phyloP scores from a whole-genome alignment of 1,140 invertebrate genomes.

The Armadillidium nasatum region DNA sequence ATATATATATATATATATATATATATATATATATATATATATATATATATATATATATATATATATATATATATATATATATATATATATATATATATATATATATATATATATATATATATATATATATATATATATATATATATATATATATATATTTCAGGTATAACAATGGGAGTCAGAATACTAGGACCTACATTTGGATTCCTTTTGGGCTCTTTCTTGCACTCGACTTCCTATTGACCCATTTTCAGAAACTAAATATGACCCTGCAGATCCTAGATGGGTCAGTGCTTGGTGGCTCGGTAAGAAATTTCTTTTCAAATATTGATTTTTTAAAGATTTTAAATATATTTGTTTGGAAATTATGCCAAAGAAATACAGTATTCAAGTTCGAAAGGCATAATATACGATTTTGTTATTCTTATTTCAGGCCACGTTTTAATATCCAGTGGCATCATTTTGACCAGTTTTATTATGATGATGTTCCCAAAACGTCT shows the following conservation, averaged over 20 bases:
- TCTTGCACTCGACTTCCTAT: slow-evolving; percentile 84
- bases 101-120: slow-evolving; percentile 13
- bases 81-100: not conserved
- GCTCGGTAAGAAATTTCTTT: slow-evolving; percentile 60
- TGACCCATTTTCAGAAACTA: slow-evolving; percentile 67
- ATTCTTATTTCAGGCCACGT: slow-evolving; percentile 52
- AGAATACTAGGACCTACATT: slow-evolving; percentile 82
- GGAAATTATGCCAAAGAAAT: not conserved
- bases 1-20: slow-evolving; percentile 9
- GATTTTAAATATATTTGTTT: no score
- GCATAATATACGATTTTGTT: not conserved
- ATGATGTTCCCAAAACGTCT: slow-evolving; percentile 76
- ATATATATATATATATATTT: slow-evolving; percentile 45
- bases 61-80: slow-evolving; percentile 14
- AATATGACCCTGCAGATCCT: slow-evolving; percentile 74
- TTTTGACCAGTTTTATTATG: slow-evolving; percentile 76
- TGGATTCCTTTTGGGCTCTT: slow-evolving; percentile 83
- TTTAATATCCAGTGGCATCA: slow-evolving; percentile 69
- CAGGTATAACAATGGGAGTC: slow-evolving; percentile 87
- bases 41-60: not conserved
- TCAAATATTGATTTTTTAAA: not conserved
- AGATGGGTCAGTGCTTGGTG: slow-evolving; percentile 90
- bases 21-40: slow-evolving; percentile 6
- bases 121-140: slow-evolving; percentile 14
- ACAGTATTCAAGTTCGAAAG: not conserved